Base-by-base conservation (phyloP, 2,113 vertebrate genomes). In the Rissa tridactyla region DNA sequence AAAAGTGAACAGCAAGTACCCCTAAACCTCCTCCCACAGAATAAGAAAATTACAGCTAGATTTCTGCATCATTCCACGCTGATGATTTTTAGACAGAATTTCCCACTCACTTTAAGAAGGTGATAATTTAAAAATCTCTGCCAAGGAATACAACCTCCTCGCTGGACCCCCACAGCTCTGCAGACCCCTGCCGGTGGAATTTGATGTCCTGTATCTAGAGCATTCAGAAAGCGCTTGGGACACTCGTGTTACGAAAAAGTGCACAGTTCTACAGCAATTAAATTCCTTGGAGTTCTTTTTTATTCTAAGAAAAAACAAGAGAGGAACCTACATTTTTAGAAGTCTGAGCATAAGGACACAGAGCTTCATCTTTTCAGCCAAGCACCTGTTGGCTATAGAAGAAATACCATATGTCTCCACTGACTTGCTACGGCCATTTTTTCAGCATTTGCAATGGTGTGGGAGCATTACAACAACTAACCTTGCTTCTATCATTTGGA, bases 61-160 rank as follows among this genome's bases (percentile, higher is more conserved):
- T 65, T 54, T 79, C 81, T 58, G 40, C 80, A 26, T 86, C 62
- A 32, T 85, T 94, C 81, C 49, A 81, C 1, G 0, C 30, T 17
- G 15, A 44, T 61, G 70, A 58, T 29, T 91, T 88, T 96, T 72
- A 89, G 94, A 68, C 61, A 92, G 86, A 81, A 82, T 86, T 86
- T 93, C 92, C 94, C 88, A 69, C 68, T 94, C 86, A 89, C 54
- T 44, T 87, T 68, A 80, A 65, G 19, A 96, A 95, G 65, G 86
- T 79, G 73, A 69, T 86, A 75, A 92, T 52, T 90, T 83, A 71
- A 83, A 94, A 71, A 86, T 78, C 68, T 82, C 76, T 93, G 82
- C 55, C 68, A 57, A 86, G 55, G 55, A 90, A 81, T n/a, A 78
- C 88, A 80, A 32, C 72, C 80, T 86, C 86, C 84, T 91, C 21